A percentile compares a stretch with the other conserved stretches of the same genome.
These are phyloP conservation scores for Orthonychiurus folsomi DNA, from an alignment of 2,888 invertebrate genomes.

Conservation along the genomic window DNA sequence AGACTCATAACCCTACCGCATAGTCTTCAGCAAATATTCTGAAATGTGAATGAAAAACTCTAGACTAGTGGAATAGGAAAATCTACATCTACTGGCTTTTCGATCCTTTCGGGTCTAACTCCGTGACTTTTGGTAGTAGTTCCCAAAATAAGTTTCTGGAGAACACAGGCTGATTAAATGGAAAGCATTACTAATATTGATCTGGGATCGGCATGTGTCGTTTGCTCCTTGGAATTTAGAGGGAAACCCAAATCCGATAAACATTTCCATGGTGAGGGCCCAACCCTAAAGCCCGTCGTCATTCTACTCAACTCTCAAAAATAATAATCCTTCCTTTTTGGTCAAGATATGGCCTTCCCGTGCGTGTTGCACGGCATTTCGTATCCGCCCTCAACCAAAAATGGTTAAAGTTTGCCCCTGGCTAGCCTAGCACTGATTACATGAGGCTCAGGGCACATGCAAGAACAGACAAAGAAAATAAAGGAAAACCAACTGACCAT, in stretches of 20 bases:
- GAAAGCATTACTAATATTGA: background rate
- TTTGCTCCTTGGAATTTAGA: background rate
- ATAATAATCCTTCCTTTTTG: background rate
- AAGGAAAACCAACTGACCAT: slow-evolving; percentile 29
- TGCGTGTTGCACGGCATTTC: background rate
- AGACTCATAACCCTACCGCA: too few species aligned
- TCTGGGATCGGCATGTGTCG: background rate
- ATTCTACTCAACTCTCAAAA: too few species aligned
- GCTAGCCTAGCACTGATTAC: background rate
- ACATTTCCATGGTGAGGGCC: too few species aligned
- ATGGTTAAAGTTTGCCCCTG: background rate
- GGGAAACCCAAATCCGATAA: too few species aligned
- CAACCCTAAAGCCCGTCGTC: background rate
- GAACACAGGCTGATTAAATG: background rate
- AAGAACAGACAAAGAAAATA: background rate
- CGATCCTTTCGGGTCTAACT: too few species aligned
- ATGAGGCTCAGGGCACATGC: background rate
- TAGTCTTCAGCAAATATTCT: too few species aligned
- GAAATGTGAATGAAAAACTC: background rate
- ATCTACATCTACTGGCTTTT: too few species aligned
- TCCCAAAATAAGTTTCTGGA: too few species aligned
- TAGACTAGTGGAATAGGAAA: too few species aligned
- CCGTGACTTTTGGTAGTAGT: too few species aligned
- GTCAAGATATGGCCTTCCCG: background rate
- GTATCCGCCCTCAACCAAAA: too few species aligned